Conservation (phyloP, 1,140 invertebrate species). For the Apocrypta bakeri region DNA sequence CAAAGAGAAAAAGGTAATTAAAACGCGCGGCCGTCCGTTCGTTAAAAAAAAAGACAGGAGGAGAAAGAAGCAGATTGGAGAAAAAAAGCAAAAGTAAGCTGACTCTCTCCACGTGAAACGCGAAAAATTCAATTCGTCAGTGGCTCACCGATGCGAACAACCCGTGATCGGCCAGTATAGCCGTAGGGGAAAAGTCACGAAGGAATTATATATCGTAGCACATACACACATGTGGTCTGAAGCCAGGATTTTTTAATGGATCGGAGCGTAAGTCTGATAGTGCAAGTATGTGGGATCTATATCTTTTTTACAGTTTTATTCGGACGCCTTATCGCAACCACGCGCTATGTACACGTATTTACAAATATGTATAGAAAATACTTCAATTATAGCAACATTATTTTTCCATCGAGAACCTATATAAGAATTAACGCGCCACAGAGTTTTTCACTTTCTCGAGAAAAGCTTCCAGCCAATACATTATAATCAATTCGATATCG, state of each 20-base stretch:
- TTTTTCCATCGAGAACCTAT: too few relatives aligned
- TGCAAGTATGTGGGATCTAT: too few relatives aligned
- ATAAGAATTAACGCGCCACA: too few relatives aligned
- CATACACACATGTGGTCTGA: too few relatives aligned
- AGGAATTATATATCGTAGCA: neutral
- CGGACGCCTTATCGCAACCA: too few relatives aligned
- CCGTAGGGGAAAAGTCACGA: neutral
- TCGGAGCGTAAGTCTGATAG: too few relatives aligned
- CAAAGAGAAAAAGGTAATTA: conserved; percentile 7
- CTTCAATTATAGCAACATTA: too few relatives aligned
- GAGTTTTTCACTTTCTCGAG: too few relatives aligned
- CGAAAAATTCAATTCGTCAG: conserved; percentile 35
- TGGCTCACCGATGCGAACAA: neutral
- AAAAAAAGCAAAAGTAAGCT: conserved; percentile 22
- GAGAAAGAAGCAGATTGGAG: neutral
- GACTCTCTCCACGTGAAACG: neutral
- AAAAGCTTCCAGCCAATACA: neutral
- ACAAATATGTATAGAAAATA: too few relatives aligned
- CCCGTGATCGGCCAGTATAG: neutral
- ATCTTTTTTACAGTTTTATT: too few relatives aligned
- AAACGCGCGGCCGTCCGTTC: neutral
- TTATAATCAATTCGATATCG: neutral
- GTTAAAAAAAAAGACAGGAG: neutral
- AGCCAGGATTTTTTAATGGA: too few relatives aligned
- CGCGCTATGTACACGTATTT: too few relatives aligned